Conservation (phyloP, 2,113 vertebrate species). For the Plectropomus leopardus region DNA sequence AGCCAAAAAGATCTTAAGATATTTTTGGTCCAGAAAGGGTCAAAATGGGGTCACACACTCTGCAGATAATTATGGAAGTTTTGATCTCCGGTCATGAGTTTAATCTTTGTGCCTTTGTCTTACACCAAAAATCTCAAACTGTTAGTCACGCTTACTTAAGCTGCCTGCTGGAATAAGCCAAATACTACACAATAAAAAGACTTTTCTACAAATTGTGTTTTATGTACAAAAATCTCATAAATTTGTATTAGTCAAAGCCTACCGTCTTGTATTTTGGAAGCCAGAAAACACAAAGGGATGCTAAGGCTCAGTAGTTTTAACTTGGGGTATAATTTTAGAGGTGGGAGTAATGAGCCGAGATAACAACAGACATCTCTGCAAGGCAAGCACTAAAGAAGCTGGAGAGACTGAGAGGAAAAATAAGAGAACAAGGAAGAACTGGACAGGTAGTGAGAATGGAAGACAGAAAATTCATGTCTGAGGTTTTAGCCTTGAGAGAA, state of each 20-base stretch:
- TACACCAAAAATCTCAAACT: conserved; percentile 26
- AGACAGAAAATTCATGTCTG: background rate
- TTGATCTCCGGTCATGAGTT: background rate
- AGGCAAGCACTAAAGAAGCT: background rate
- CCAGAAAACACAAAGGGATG: background rate
- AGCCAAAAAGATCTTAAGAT: conserved; percentile 43
- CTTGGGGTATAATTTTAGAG: conserved; percentile 12
- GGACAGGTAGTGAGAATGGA: background rate
- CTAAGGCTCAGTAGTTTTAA: background rate
- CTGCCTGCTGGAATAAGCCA: background rate
- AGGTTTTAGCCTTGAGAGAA: conserved; percentile 5
- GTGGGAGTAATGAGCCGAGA: conserved; percentile 38
- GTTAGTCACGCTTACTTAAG: conserved; percentile 22
- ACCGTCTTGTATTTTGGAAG: conserved; percentile 22
- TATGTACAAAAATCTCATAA: background rate
- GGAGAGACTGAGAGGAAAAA: background rate
- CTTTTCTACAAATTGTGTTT: background rate
- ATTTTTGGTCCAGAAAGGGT: conserved; percentile 42
- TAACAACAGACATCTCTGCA: conserved; percentile 16
- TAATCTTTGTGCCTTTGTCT: conserved; percentile 2
- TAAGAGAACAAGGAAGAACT: background rate
- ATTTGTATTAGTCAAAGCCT: conserved; percentile 7
- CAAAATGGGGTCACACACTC: conserved; percentile 6
- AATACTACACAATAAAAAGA: conserved; percentile 10
- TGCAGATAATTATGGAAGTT: conserved; percentile 32